A percentile compares a stretch with the other conserved stretches of the same genome.
These are phyloP conservation scores for Synergus itoensis DNA, from an alignment of 2,888 invertebrate species.

Conservation along the genomic window DNA sequence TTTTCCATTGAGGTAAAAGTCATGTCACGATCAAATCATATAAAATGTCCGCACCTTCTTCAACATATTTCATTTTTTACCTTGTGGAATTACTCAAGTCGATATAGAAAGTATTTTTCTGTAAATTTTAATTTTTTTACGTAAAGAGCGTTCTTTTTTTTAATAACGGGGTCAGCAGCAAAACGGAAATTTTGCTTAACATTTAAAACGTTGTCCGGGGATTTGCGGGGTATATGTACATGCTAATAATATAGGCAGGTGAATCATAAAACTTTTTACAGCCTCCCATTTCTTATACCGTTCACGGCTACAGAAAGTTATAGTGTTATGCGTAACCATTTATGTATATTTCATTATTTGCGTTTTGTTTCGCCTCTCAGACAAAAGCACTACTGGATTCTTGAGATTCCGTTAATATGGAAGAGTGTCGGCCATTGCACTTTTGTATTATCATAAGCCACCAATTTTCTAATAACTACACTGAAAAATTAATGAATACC, in stretches of 20 bases:
- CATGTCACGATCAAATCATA: slow-evolving; percentile 7
- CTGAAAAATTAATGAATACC: not conserved
- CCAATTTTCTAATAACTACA: not conserved
- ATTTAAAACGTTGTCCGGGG: slow-evolving; percentile 28
- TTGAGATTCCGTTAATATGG: slow-evolving; percentile 32
- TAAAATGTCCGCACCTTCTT: not conserved
- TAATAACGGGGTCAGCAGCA: slow-evolving; percentile 30
- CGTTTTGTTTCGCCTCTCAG: slow-evolving; percentile 36
- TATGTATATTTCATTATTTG: slow-evolving; percentile 41
- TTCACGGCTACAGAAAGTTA: slow-evolving; percentile 44
- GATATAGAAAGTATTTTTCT: not conserved
- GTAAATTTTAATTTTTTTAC: not conserved
- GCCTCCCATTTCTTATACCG: slow-evolving; percentile 46
- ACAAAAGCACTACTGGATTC: slow-evolving; percentile 36
- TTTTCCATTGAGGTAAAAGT: not conserved
- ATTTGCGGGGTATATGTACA: slow-evolving; percentile 22
- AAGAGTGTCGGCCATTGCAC: slow-evolving; percentile 35
- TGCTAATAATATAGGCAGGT: slow-evolving; percentile 51
- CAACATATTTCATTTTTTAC: not conserved
- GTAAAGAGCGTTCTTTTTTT: not conserved
- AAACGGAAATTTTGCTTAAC: slow-evolving; percentile 41
- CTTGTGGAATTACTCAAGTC: not conserved
- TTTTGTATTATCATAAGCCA: slow-evolving; percentile 15
- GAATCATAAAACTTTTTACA: slow-evolving; percentile 58
- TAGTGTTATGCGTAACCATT: slow-evolving; percentile 40